A percentile compares a stretch with the other conserved stretches of the same genome.
Evolutionary conservation across 2,113 vertebrate genomes (phyloP).

Genomic region (Leucopternis melanops): DNA sequence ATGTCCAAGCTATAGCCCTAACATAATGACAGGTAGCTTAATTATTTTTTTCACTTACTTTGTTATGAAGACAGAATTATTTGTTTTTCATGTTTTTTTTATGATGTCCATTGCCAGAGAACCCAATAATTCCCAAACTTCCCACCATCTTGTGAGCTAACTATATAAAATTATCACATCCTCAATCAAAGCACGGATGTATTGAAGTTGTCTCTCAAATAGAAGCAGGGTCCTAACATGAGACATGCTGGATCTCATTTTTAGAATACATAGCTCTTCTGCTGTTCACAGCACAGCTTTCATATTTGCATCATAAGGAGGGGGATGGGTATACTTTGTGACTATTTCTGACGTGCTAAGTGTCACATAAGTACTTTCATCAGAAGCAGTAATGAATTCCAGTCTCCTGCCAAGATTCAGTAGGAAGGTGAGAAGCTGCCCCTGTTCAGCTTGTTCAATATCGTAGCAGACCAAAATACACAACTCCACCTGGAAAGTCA

Average conservation of each 20-base stretch:
- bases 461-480: neutral
- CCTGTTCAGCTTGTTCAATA: neutral
- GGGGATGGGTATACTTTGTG: neutral
- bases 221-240: neutral
- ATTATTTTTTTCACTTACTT: neutral
- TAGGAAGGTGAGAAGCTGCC: neutral
- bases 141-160: neutral
- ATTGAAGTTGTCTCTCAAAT: neutral
- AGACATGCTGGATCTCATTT: neutral
- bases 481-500: neutral
- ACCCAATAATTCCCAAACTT: neutral
- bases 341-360: neutral
- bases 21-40: neutral
- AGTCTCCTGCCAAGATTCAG: neutral
- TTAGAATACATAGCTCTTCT: neutral
- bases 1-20: neutral
- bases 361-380: neutral
- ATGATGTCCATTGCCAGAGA: neutral
- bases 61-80: neutral
- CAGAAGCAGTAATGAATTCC: neutral
- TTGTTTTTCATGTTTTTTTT: rapidly evolving
- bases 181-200: neutral
- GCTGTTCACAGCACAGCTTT: neutral
- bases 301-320: neutral
- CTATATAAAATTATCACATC: neutral